phyloP scores from a whole-genome alignment of 2,797 vertebrate genomes.

The Urocyon cinereoargenteus region DNA sequence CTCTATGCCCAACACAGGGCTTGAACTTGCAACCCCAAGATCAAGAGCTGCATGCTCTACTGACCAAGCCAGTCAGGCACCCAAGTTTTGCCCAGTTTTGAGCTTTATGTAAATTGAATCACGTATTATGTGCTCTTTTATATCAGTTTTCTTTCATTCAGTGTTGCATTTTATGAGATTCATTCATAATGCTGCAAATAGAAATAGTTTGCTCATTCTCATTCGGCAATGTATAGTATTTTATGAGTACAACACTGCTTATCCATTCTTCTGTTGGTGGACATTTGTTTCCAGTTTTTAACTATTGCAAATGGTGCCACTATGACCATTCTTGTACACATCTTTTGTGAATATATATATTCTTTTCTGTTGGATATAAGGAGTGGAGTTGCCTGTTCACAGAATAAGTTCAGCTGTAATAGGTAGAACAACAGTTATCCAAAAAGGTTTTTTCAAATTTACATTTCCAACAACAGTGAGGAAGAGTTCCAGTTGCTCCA shows the following conservation, averaged over 20 bases:
- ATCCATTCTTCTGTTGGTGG: not conserved
- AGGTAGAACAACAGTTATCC: not conserved
- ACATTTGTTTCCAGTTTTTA: not conserved
- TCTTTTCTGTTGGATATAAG: not conserved
- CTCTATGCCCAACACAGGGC: not conserved
- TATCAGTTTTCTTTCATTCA: not conserved
- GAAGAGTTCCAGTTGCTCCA: not conserved
- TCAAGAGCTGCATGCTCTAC: not conserved
- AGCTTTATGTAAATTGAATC: not conserved
- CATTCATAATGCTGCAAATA: not conserved
- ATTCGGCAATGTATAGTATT: not conserved
- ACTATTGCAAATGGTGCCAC: not conserved
- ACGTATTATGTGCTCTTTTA: not conserved
- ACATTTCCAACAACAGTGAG: not conserved
- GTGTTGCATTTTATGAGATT: constrained; percentile 33
- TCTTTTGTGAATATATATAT: not conserved
- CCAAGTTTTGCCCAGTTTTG: not conserved
- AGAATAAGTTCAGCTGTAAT: not conserved
- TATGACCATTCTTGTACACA: not conserved
- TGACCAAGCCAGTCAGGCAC: not conserved
- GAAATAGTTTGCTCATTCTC: not conserved
- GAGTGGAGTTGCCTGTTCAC: not conserved
- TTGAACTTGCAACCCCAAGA: not conserved
- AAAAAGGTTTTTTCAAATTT: not conserved
- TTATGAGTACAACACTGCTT: not conserved